Evolutionary conservation across 1,140 invertebrate species (phyloP).

Genomic region (Saxidomus purpurata): DNA sequence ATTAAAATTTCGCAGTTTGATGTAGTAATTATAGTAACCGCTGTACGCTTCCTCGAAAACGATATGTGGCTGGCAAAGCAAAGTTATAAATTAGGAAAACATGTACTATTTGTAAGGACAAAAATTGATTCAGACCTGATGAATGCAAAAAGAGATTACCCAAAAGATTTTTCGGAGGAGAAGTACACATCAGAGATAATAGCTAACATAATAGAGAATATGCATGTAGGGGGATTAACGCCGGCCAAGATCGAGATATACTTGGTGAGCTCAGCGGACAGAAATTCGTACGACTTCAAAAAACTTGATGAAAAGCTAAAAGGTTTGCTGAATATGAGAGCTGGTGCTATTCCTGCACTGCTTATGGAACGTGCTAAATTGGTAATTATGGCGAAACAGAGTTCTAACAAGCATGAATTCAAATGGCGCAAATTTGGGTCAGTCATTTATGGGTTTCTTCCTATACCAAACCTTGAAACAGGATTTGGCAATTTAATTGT

Average conservation of each 20-base stretch:
- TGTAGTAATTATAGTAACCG: neutral
- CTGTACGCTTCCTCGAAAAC: neutral
- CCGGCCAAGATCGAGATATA: neutral
- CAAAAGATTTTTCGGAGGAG: neutral
- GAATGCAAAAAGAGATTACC: neutral
- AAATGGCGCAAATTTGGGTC: neutral
- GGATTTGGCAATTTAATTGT: too few relatives aligned
- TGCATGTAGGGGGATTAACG: neutral
- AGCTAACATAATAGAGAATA: neutral
- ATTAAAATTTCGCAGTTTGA: neutral
- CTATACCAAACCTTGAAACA: too few relatives aligned
- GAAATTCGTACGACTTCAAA: neutral
- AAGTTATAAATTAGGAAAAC: neutral
- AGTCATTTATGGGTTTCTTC: too few relatives aligned
- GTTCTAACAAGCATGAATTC: neutral
- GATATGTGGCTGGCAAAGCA: constrained; percentile 1
- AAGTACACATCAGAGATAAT: neutral
- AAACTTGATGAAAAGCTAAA: neutral
- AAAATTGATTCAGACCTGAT: neutral
- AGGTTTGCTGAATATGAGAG: neutral
- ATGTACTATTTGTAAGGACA: neutral
- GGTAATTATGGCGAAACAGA: neutral
- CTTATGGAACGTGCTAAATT: neutral
- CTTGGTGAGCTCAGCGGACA: neutral
- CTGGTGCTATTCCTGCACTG: neutral